Percentiles rank a stretch among this genome's conserved stretches.
phyloP scores from a whole-genome alignment of 2,888 invertebrate genomes.

The Lypha dubia region DNA sequence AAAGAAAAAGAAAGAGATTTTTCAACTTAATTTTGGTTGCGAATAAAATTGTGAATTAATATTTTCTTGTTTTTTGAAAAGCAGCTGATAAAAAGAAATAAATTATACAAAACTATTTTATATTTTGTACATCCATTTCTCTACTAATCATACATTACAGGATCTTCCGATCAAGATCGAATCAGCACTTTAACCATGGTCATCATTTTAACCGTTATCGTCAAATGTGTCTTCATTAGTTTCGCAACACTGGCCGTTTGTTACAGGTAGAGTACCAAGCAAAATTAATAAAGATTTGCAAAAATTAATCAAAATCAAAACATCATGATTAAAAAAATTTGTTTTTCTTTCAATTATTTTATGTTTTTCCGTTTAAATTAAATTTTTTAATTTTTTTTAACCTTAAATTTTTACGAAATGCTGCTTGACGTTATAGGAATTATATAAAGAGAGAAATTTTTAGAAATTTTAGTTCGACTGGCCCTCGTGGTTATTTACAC shows the following conservation, averaged over 20 bases:
- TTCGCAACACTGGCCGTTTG: slow-evolving; percentile 97
- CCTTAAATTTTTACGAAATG: background rate
- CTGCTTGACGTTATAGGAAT: slow-evolving; percentile 14
- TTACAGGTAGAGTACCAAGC: slow-evolving; percentile 91
- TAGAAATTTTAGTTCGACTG: too few species aligned
- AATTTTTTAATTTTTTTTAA: slow-evolving; percentile 8
- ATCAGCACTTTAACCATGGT: slow-evolving; percentile 96
- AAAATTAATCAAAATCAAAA: slow-evolving; percentile 21
- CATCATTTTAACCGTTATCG: slow-evolving; percentile 95
- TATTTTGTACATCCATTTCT: slow-evolving; percentile 43
- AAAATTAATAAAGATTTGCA: slow-evolving; percentile 73
- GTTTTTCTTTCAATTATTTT: slow-evolving; percentile 18
- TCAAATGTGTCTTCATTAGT: slow-evolving; percentile 97
- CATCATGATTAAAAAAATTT: background rate
- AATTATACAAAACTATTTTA: background rate
- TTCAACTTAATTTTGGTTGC: background rate
- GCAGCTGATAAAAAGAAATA: background rate
- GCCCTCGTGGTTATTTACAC: too few species aligned
- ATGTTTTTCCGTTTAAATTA: slow-evolving; percentile 15
- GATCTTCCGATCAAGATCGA: slow-evolving; percentile 90
- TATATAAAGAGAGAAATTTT: too few species aligned
- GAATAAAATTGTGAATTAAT: background rate
- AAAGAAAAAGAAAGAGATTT: too few species aligned
- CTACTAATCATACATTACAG: slow-evolving; percentile 84
- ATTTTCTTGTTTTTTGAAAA: background rate